Base-by-base conservation (phyloP, 2,797 vertebrate genomes). In the Sebastes diaconus region DNA sequence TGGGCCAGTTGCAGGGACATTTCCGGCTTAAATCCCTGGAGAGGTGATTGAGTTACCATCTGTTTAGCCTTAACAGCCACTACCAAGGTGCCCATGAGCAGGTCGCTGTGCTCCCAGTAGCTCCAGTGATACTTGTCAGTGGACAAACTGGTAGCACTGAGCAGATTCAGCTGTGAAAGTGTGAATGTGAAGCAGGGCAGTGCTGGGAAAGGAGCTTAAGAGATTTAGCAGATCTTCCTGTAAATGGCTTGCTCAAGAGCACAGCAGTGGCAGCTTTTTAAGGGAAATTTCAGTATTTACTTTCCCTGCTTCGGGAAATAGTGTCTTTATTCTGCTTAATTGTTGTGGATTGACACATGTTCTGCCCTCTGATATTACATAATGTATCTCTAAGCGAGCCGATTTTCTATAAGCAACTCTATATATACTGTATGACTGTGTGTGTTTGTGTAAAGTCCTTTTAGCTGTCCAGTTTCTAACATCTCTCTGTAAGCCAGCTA, bases 181-280 rank as follows among this genome's bases (percentile, higher is more conserved):
- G 34, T 76, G 74, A 71, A 65, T 57, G 34, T 39, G 14, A 71
- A 57, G 61, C 73, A 14, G 65, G 68, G 73, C 79, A 75, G 68
- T 68, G 27, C 65, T 54, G 69, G 25, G 68, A 79, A 82, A 84
- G 61, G 59, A 83, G 84, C 72, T 87, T 84, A 75, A 84, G 65
- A 29, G 85, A 74, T 87, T 89, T 84, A 77, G 34, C 78, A 20
- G 74, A 57, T 20, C 55, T 74, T 81, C 64, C 76, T 76, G 59
- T 75, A 73, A 75, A 71, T n/a, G 80, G n/a, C 30, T 79, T 68
- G 25, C 68, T 85, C 64, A 74, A 29, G 18, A 83, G 68, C 70
- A 39, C 58, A n/a, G 83, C 68, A 42, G 39, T 27, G 61, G 55
- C 54, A 25, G 29, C 2, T 79, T 84, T 81, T 39, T 34, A 50